phyloP scores from a whole-genome alignment of 92 coral and sea anemone species.

The Scolanthus callimorphus region DNA sequence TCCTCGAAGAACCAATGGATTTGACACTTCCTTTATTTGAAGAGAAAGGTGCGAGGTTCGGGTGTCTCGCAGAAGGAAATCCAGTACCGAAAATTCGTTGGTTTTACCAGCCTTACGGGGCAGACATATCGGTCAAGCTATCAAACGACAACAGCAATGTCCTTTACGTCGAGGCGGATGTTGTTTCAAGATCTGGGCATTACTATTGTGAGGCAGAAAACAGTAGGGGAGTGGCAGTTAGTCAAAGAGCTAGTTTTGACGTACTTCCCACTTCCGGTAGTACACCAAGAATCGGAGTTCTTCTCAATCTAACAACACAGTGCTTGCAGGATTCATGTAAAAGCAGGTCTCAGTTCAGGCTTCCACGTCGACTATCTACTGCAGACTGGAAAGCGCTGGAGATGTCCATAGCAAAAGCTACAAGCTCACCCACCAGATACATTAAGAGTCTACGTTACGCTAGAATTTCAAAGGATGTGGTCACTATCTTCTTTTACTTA shows the following conservation, averaged over 20 bases:
- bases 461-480: background rate
- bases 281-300: conserved; percentile 20
- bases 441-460: conserved; percentile 5
- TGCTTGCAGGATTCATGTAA: background rate
- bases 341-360: background rate
- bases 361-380: conserved; percentile 6
- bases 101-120: conserved; percentile 22
- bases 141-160: conserved; percentile 17
- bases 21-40: conserved; percentile 3
- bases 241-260: conserved; percentile 31
- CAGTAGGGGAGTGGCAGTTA: conserved; percentile 18
- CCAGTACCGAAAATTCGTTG: conserved; percentile 32
- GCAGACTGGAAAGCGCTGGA: background rate
- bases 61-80: conserved; percentile 34
- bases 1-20: conserved; percentile 27
- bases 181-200: conserved; percentile 15
- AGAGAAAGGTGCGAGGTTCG: conserved; percentile 8
- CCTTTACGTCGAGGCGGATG: conserved; percentile 20
- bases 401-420: background rate
- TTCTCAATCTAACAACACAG: conserved; percentile 13
- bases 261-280: conserved; percentile 12
- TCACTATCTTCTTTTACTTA: background rate
- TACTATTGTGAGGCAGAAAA: conserved; percentile 45
- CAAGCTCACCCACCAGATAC: background rate
- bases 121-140: conserved; percentile 18